These are phyloP conservation scores for Heteropelma amictum DNA, from an alignment of 2,888 invertebrate genomes.

Conservation along the genomic window DNA sequence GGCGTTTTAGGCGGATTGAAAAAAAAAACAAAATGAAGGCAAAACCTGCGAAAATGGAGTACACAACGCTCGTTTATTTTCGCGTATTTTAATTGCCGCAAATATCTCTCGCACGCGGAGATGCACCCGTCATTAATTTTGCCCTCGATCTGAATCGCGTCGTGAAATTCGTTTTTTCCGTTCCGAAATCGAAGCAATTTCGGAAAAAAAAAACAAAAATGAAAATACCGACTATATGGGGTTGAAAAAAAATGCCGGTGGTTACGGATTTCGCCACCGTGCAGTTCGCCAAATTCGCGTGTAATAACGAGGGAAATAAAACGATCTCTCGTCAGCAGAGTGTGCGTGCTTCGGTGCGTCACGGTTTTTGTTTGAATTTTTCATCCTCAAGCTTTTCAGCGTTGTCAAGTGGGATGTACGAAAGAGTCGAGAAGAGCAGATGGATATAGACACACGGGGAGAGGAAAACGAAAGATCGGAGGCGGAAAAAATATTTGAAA, in stretches of 20 bases:
- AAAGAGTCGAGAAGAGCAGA: background rate
- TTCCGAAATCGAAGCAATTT: no score
- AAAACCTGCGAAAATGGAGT: background rate
- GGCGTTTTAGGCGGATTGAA: background rate
- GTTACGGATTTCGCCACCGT: no score
- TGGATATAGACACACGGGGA: background rate
- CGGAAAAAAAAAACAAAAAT: no score
- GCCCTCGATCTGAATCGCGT: no score
- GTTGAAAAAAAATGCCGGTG: no score
- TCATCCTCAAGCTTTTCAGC: background rate
- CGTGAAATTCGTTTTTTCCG: no score
- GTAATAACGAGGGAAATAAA: constrained; percentile 26
- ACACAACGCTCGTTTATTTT: no score
- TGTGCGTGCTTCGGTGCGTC: constrained; percentile 20
- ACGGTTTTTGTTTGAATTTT: constrained; percentile 19
- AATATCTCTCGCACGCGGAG: no score
- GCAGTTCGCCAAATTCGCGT: background rate
- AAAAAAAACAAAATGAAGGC: background rate
- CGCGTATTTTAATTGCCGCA: no score
- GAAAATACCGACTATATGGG: no score
- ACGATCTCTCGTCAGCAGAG: background rate
- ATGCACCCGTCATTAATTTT: no score
- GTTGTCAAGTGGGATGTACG: no score
- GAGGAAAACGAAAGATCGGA: constrained; percentile 12
- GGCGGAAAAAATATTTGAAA: background rate